Conservation (phyloP, 2,113 vertebrate genomes). For the Todiramphus saurophagus region DNA sequence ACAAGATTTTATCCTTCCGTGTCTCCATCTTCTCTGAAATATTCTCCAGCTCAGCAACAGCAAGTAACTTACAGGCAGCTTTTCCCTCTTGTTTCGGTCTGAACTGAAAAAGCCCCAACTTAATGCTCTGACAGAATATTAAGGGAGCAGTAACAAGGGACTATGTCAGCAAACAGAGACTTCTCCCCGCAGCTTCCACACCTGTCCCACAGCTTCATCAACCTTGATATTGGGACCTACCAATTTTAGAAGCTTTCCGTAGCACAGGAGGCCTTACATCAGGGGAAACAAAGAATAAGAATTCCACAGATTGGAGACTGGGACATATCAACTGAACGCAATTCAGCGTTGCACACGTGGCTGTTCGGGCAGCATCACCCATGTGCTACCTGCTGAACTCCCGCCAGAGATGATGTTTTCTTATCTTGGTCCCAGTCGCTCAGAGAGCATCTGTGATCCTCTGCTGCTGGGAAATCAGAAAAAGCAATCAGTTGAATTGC, state of each 20-base stretch:
- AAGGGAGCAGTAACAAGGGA: neutral
- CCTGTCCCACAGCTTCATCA: neutral
- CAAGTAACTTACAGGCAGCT: neutral
- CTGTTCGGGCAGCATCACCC: neutral
- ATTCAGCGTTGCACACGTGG: neutral
- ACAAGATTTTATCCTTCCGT: neutral
- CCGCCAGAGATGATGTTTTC: neutral
- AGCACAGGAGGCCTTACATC: neutral
- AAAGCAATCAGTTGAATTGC: fast-evolving
- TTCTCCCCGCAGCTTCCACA: neutral
- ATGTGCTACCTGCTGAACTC: neutral
- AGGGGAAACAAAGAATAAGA: neutral
- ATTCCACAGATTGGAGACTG: neutral
- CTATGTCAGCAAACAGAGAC: neutral
- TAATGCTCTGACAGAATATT: neutral
- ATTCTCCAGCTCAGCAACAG: neutral
- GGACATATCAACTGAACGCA: neutral
- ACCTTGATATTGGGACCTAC: neutral
- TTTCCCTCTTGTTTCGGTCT: neutral
- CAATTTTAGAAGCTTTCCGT: neutral
- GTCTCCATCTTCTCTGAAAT: neutral
- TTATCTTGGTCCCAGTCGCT: neutral
- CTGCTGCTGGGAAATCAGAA: neutral
- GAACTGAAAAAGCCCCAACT: neutral
- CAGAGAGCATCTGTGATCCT: fast-evolving